Evolutionary conservation across 2,888 invertebrate genomes (phyloP), one percentile per base, ranked within the genome.

Genomic region (Drosophila lacicola): DNA sequence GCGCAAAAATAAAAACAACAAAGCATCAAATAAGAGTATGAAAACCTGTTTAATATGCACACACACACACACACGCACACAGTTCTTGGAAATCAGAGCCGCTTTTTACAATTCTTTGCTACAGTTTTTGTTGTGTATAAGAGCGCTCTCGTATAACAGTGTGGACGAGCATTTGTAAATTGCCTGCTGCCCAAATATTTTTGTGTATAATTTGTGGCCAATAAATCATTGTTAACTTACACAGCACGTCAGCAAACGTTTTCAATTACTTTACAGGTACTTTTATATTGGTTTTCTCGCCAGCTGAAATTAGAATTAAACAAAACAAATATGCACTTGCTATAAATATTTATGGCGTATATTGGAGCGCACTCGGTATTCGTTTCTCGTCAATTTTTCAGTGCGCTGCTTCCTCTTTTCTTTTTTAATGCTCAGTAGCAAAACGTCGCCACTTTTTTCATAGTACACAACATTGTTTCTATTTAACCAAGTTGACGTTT

Each of bases 71-170:
- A 53, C 50, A 45, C 8, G 8, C 29, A 42, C 33, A 67, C 14
- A 63, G 60, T 79, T 79, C 78, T 79, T 68, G 74, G 74, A 79
- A 79, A 81, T 79, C 82, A 67, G 74, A 78, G 63, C 70, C 50
- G 77, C 80, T 63, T 65, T 36, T 54, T 47, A 42, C 56, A 75
- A 67, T 63, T 73, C 78, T 79, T 50, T 79, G 80, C 76, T 77
- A 77, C 66, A 64, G 50, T 51, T 66, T 72, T 78, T 62, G 78
- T 77, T 80, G 72, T 80, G 73, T 80, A 77, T 76, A 64, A 76
- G 56, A 64, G 57, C 37, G 50, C 45, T 11, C 6, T 14, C 14
- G 78, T 79, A 79, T 78, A 81, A 69, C 60, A 67, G 36, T 49
- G 36, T 49, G 36, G 19, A n/a, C n/a, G 34, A 41, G 46, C 39